Evolutionary conservation across 2,888 invertebrate genomes (phyloP), one percentile per base, ranked within the genome.

Genomic region (Perizoma affinitatum): DNA sequence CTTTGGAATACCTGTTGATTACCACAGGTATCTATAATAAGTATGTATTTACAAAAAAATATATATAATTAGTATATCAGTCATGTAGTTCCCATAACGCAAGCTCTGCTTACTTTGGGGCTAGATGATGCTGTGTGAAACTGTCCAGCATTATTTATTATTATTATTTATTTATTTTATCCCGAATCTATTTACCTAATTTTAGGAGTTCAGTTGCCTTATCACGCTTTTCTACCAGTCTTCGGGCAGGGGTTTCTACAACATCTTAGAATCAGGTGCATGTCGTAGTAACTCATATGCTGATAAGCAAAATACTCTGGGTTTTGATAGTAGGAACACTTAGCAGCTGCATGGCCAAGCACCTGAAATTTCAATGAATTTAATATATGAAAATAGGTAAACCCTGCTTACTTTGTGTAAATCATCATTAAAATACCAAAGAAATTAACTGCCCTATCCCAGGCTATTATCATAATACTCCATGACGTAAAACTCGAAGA

Each of bases 271-370:
- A 63, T 43, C 34, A 82, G 34, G 54, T 88, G 83, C 58, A 88
- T 65, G 54, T 89, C 90, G 63, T 72, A 89, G 62, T 73, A 91
- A 5, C 78, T 71, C 88, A 87, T 90, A 61, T 90, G 80, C 41
- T 91, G 90, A 55, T 55, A 90, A 0, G 87, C 78, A 59, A 86
- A 90, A 66, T 88, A 91, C 66, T 90, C 90, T 0, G 89, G 87
- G 50, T 84, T 84, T 69, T 77, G 69, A 67, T 91, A 91, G 35
- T 8, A 63, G 1, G 66, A 61, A 45, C 63, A 53, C 63, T 87
- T 87, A 33, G 67, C 68, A 5, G 88, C 88, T 2, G 82, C 77
- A 4, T 71, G 76, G 6, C 90, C 90, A 5, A 90, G 76, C 5
- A 66, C 40, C 88, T 89, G 73, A 52, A 74, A 72, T 44, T n/a